A percentile compares a stretch with the other conserved stretches of the same genome.
phyloP scores from a whole-genome alignment of 1,140 invertebrate genomes.

The Notospermus geniculatus region DNA sequence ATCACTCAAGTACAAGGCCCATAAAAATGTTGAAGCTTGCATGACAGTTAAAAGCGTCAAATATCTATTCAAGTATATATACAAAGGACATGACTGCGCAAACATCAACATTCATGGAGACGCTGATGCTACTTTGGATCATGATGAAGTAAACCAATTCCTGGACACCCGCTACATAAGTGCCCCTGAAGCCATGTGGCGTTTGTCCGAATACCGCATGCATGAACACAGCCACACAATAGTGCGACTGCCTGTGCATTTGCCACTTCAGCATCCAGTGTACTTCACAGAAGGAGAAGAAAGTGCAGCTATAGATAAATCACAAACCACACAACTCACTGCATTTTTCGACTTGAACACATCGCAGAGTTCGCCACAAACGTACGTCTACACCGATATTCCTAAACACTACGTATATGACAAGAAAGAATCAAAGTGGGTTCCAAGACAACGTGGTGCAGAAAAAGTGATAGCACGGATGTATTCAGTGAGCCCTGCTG shows the following conservation, averaged over 20 bases:
- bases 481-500: too few species aligned
- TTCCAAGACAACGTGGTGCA: slow-evolving; percentile 27
- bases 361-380: slow-evolving; percentile 39
- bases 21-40: slow-evolving; percentile 32
- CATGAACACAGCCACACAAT: slow-evolving; percentile 54
- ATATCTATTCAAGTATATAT: slow-evolving; percentile 26
- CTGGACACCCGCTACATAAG: slow-evolving; percentile 32
- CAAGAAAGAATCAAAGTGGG: slow-evolving; percentile 11
- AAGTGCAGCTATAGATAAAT: slow-evolving; percentile 24
- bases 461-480: too few species aligned
- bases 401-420: slow-evolving; percentile 45
- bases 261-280: slow-evolving; percentile 55
- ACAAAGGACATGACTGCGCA: slow-evolving; percentile 39
- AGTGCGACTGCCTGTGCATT: slow-evolving; percentile 56
- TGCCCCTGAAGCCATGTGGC: slow-evolving; percentile 37
- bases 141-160: slow-evolving; percentile 19
- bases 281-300: slow-evolving; percentile 47
- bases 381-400: slow-evolving; percentile 37
- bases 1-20: slow-evolving; percentile 22
- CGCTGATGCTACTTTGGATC: neutral
- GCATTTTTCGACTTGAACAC: slow-evolving; percentile 51
- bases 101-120: neutral
- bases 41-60: slow-evolving; percentile 21
- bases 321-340: slow-evolving; percentile 51
- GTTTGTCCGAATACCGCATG: slow-evolving; percentile 32